Percentiles rank a stretch among this genome's conserved stretches.
Evolutionary conservation across 2,113 vertebrate genomes (phyloP).

Genomic region (Microtus pennsylvanicus): DNA sequence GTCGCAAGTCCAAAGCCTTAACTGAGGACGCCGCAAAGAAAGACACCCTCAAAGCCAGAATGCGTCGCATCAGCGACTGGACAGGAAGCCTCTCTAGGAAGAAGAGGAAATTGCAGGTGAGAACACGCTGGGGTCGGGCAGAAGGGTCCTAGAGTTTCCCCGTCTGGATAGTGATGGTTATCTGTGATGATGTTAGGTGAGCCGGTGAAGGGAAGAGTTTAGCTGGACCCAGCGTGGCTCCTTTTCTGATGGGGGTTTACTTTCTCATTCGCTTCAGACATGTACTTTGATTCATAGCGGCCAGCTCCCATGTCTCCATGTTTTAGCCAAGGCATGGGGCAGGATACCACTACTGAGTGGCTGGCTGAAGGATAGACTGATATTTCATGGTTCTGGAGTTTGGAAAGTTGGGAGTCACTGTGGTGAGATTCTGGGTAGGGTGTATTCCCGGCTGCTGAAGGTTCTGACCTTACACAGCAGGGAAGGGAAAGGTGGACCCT

Average conservation of each 20-base stretch:
- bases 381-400: background rate
- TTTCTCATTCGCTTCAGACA: background rate
- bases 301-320: background rate
- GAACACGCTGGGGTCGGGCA: background rate
- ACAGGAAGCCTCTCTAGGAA: slow-evolving; percentile 96
- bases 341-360: background rate
- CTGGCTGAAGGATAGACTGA: background rate
- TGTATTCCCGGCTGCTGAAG: background rate
- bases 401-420: background rate
- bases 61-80: slow-evolving; percentile 97
- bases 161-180: background rate
- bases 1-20: slow-evolving; percentile 90
- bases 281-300: background rate
- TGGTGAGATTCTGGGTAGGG: background rate
- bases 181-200: no score
- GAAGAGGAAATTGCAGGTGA: slow-evolving; percentile 95
- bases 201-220: background rate
- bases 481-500: background rate
- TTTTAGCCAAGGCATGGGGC: background rate
- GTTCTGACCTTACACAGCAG: background rate
- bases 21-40: slow-evolving; percentile 89
- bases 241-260: background rate
- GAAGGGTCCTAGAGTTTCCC: fast-evolving
- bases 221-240: fast-evolving
- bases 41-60: slow-evolving; percentile 92